Evolutionary conservation across 2,113 vertebrate genomes (phyloP).

Genomic region (Serilophus lunatus): DNA sequence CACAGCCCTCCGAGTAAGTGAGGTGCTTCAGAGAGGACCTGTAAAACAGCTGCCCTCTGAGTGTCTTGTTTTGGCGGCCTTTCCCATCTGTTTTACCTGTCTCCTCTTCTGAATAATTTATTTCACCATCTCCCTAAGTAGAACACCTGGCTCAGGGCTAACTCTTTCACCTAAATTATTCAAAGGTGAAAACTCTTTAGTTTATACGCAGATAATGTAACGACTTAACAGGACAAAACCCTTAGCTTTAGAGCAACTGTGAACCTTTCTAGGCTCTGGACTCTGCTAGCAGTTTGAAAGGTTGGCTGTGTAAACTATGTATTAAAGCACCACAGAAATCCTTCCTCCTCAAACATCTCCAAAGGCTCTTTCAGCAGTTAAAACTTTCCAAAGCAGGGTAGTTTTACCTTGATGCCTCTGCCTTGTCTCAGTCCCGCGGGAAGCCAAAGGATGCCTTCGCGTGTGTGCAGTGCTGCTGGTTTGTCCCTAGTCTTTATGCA

Average conservation of each 20-base stretch:
- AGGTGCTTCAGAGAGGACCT: conserved; percentile 36
- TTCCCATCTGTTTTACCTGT: conserved; percentile 87
- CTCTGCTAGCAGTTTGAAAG: conserved; percentile 37
- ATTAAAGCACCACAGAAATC: conserved; percentile 7
- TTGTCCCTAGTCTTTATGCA: neutral
- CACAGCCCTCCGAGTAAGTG: neutral
- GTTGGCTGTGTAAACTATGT: conserved; percentile 22
- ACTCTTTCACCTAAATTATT: conserved; percentile 83
- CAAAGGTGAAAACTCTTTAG: conserved; percentile 75
- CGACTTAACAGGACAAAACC: conserved; percentile 68
- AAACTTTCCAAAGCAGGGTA: neutral
- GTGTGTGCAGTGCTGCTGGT: neutral
- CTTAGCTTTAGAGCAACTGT: conserved; percentile 42
- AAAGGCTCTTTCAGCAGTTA: neutral
- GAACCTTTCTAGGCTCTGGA: conserved; percentile 9
- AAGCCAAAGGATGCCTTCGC: neutral
- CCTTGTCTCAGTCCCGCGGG: neutral
- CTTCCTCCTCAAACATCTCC: neutral
- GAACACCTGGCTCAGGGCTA: conserved; percentile 80
- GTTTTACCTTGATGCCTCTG: neutral
- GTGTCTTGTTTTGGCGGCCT: conserved; percentile 77
- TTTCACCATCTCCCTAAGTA: conserved; percentile 81
- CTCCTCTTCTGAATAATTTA: conserved; percentile 86
- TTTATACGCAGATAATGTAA: conserved; percentile 76
- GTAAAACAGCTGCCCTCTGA: conserved; percentile 70